Evolutionary conservation across 1,140 invertebrate species (phyloP), one percentile per base, ranked within the genome.

Genomic region (Eupeodes corollae): DNA sequence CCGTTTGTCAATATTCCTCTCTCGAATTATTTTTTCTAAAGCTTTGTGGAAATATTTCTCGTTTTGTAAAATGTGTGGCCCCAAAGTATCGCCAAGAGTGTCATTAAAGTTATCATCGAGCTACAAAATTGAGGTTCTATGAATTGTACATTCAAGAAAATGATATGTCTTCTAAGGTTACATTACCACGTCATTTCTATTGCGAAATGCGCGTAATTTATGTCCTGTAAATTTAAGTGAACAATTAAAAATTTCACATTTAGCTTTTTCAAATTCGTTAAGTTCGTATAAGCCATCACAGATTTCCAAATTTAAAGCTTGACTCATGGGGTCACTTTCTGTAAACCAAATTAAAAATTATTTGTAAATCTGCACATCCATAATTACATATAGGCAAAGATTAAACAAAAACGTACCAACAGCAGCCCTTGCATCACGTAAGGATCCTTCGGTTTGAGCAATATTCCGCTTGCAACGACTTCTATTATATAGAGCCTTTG

Each of bases 211-310:
- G 9, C 16, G 11, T n/a, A 53, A 40, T 0, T 52, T 52, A 5
- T 49, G 53, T 31, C 63, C 59, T 12, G 44, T 32, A 40, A 47
- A 50, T 2, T 42, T 33, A 0, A 49, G 44, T 3, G 53, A 33
- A 41, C 57, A 59, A 9, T 56, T 45, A 14, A 59, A 53, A 18
- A 63, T 21, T 30, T 53, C 15, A 0, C 48, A 33, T 32, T 66
- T 66, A 39, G 51, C 52, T 5, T 59, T 46, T 50, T 66, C 63
- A n/a, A 66, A 66, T 5, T 44, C 40, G 44, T 60, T 66, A 12
- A 63, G 38, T 40, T 58, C 53, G 18, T 66, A 62, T 0, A 66
- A 34, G 0, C 53, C 53, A 51, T 66, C 57, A 19, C 49, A 57
- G 16, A 59, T 31, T 14, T 58, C 51, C 32, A 51, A 16, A 8